Conservation (phyloP, 2,888 invertebrate genomes). For the Pterostichus niger region DNA sequence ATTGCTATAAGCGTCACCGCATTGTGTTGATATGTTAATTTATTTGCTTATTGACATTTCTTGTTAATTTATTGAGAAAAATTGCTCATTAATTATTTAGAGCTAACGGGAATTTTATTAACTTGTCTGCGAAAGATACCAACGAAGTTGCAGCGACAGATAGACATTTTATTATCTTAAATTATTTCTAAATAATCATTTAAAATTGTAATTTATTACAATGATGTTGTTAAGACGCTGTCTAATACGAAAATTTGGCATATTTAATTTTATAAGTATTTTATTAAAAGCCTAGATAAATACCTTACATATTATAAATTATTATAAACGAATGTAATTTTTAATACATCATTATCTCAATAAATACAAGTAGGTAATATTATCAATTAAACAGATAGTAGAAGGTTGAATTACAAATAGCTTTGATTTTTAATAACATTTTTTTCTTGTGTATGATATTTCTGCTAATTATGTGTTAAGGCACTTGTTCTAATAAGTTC, state of each 20-base stretch:
- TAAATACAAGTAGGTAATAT: no score
- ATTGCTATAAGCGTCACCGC: neutral
- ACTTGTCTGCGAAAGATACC: neutral
- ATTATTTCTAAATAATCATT: constrained; percentile 23
- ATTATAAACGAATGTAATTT: no score
- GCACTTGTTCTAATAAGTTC: no score
- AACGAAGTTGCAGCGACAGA: constrained; percentile 2
- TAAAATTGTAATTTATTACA: constrained; percentile 22
- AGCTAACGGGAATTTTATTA: constrained; percentile 34
- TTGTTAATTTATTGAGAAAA: constrained; percentile 47
- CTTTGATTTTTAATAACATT: no score
- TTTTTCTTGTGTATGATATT: no score
- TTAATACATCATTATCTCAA: no score
- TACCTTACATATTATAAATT: no score
- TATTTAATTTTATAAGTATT: neutral
- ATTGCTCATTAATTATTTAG: constrained; percentile 49
- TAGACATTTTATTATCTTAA: constrained; percentile 3
- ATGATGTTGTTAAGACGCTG: no score
- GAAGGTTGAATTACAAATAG: no score
- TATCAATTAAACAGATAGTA: no score
- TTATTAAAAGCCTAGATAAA: neutral
- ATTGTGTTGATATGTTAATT: constrained; percentile 54
- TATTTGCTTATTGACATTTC: constrained; percentile 28
- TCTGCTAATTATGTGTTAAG: no score
- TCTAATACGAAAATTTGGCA: neutral